Evolutionary conservation across 2,888 invertebrate genomes (phyloP), one percentile per base, ranked within the genome.

Genomic region (Noctuana brunneofusca): DNA sequence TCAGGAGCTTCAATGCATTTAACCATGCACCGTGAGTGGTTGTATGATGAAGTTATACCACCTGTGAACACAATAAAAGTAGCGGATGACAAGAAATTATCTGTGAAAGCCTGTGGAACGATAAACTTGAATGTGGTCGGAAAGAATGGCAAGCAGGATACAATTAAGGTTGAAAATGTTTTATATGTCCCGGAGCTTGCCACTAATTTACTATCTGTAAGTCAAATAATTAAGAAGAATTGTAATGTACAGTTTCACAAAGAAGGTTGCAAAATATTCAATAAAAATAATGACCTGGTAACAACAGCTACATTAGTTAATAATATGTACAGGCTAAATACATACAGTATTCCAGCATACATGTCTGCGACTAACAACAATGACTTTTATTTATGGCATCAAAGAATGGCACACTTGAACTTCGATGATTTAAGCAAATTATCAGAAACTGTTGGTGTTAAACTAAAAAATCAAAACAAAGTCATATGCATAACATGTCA

Each of bases 251-350:
- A 43, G 11, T 43, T 43, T 18, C 18, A 43, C 1, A 43, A 43
- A 12, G 18, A 16, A 43, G 43, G 43, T 11, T 43, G 3, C 11
- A 43, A 18, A 3, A 43, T 43, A 18, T 18, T 43, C 11, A 43
- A 43, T 18, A 43, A 43, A 43, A 43, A 18, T 4, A 18, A 43
- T 11, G 1, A 43, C 9, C 18, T 18, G 9, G 3, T 43, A 3
- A 11, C 43, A 43, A 1, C 43, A 18, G 43, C 43, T 3, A 43
- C 18, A 43, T 11, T 43, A 18, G 9, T 43, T 3, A 43, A 43
- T 43, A 43, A 43, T 18, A 43, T 43, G 43, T 43, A 43, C 43
- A 43, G 43, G 43, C 43, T 43, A 18, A 18, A 18, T 18, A 43
- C 43, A 18, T 9, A 43, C 43, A 43, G 43, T 43, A 11, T 18